Conservation (phyloP, 2,888 invertebrate species). For the Scaeva pyrastri region DNA sequence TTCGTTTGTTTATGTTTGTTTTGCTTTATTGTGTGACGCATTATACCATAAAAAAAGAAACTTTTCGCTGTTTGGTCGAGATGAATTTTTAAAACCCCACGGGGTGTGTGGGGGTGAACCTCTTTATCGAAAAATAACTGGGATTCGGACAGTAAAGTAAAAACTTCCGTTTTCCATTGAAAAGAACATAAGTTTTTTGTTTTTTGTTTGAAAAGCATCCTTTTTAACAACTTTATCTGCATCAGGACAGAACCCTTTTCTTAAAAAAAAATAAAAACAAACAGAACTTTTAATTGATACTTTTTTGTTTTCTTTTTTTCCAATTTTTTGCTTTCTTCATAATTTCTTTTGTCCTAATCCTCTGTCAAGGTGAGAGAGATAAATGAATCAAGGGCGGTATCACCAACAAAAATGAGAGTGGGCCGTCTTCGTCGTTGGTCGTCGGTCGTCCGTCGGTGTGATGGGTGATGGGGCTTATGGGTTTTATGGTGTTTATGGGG, state of each 20-base stretch:
- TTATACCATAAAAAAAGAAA: neutral
- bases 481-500: neutral
- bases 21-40: constrained; percentile 15
- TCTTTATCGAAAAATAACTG: neutral
- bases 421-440: no score
- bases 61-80: no score
- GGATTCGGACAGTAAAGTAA: neutral
- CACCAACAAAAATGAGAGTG: neutral
- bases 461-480: neutral
- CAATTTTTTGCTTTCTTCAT: constrained; percentile 29
- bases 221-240: neutral
- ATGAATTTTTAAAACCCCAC: no score
- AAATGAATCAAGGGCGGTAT: constrained; percentile 23
- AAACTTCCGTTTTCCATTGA: neutral
- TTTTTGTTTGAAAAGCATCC: neutral
- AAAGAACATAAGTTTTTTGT: neutral
- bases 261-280: no score
- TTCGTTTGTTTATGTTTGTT: neutral
- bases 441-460: neutral
- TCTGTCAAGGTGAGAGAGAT: constrained; percentile 53
- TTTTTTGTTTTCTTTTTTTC: constrained; percentile 8
- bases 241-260: neutral
- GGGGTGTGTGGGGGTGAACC: no score
- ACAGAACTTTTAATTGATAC: constrained; percentile 3
- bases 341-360: constrained; percentile 45